These are phyloP conservation scores for Falco peregrinus DNA, from an alignment of 2,797 vertebrate species.

Conservation along the genomic window DNA sequence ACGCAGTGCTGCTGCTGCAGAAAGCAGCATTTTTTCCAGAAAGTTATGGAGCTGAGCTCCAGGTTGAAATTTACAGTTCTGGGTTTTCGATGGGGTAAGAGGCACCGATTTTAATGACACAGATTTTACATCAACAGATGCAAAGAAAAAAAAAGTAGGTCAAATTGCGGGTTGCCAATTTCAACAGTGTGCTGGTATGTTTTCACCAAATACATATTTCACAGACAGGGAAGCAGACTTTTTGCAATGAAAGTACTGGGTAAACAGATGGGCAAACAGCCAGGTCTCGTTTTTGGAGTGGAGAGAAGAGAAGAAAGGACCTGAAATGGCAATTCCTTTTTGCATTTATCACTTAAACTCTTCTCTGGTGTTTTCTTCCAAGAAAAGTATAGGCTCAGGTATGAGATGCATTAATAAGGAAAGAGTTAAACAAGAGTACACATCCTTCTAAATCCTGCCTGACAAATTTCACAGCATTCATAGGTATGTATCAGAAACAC, in stretches of 20 bases:
- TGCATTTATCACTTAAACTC: neutral
- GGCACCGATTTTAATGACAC: neutral
- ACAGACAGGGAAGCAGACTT: constrained; percentile 15
- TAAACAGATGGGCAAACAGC: neutral
- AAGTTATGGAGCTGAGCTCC: constrained; percentile 28
- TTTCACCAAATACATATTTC: constrained; percentile 15
- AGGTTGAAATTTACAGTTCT: constrained; percentile 27
- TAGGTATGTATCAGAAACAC: neutral
- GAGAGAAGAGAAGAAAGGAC: neutral
- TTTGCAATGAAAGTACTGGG: constrained; percentile 25
- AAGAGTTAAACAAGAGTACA: neutral
- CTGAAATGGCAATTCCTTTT: neutral
- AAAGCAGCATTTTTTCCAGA: neutral
- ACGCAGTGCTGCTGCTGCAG: neutral
- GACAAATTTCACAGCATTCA: neutral
- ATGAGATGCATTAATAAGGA: neutral
- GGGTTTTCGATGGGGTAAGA: neutral
- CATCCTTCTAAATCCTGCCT: neutral
- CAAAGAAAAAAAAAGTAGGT: constrained; percentile 53
- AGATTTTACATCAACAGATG: constrained; percentile 55
- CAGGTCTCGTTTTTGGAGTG: neutral
- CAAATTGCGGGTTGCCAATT: constrained; percentile 32
- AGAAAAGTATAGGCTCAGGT: neutral
- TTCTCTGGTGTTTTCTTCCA: neutral
- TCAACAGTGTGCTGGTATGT: constrained; percentile 31